phyloP scores from a whole-genome alignment of 1,140 invertebrate genomes.

The Drosophila prosaltans region DNA sequence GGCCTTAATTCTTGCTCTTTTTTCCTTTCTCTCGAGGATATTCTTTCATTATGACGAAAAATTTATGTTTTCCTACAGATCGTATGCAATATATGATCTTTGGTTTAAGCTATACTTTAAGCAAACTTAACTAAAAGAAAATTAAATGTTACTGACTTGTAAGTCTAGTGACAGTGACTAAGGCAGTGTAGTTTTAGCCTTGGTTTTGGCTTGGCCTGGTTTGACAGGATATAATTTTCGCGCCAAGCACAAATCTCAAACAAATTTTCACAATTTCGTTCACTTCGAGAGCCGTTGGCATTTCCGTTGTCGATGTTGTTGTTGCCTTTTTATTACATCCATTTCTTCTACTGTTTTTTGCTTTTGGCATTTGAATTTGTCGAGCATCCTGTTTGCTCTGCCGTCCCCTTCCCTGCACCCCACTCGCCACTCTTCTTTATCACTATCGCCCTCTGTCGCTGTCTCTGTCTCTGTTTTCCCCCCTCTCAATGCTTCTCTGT shows the following conservation, averaged over 20 bases:
- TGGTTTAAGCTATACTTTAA: too few species aligned
- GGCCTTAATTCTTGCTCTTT: neutral
- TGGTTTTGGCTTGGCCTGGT: neutral
- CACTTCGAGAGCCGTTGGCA: constrained; percentile 52
- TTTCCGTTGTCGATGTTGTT: constrained; percentile 58
- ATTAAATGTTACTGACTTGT: too few species aligned
- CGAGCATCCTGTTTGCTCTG: constrained; percentile 62
- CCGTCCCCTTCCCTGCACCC: neutral
- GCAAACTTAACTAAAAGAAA: too few species aligned
- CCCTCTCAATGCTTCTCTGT: neutral
- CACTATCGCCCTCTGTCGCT: neutral
- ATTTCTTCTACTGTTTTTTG: constrained; percentile 48
- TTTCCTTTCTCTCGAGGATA: too few species aligned
- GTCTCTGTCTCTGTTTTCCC: neutral
- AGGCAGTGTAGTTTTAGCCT: neutral
- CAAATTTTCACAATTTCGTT: constrained; percentile 65
- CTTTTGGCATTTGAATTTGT: constrained; percentile 72
- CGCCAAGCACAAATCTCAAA: constrained; percentile 72
- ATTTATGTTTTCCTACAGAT: too few species aligned
- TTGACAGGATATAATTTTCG: constrained; percentile 71
- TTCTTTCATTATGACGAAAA: too few species aligned
- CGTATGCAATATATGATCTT: too few species aligned
- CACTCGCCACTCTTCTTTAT: neutral
- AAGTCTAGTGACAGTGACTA: too few species aligned
- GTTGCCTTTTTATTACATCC: constrained; percentile 65